These are phyloP conservation scores for Neelides sp. DNA, from an alignment of 1,140 invertebrate genomes.

Conservation along the genomic window DNA sequence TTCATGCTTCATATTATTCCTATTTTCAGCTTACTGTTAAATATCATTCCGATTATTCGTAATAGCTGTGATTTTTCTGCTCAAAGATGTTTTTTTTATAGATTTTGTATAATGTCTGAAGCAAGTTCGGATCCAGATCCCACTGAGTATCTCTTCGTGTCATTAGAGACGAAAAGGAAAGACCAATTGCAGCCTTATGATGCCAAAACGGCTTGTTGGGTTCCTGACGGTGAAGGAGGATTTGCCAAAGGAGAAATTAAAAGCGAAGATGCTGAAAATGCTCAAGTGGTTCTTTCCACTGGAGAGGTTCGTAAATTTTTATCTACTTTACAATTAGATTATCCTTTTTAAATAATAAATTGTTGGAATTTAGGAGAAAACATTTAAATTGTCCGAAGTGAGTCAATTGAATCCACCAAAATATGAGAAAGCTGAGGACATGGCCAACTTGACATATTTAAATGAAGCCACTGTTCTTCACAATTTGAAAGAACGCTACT, in stretches of 20 bases:
- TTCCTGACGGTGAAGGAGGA: conserved; percentile 48
- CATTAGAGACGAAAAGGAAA: conserved; percentile 36
- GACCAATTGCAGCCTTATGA: conserved; percentile 46
- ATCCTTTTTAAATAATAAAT: too few species aligned
- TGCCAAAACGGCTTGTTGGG: conserved; percentile 51
- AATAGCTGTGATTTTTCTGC: too few species aligned
- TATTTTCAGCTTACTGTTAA: too few species aligned
- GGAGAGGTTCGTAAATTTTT: too few species aligned
- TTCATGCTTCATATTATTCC: too few species aligned
- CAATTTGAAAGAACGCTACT: conserved; percentile 46
- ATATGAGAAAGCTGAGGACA: conserved; percentile 49
- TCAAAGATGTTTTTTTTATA: too few species aligned
- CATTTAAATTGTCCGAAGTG: conserved; percentile 41
- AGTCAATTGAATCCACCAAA: conserved; percentile 48
- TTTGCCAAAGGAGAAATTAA: conserved; percentile 48
- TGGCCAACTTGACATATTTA: conserved; percentile 52
- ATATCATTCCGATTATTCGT: too few species aligned
- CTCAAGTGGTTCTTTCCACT: conserved; percentile 42
- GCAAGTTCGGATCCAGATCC: conserved; percentile 10
- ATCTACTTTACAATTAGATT: too few species aligned
- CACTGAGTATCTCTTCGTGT: conserved; percentile 13
- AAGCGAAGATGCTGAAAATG: conserved; percentile 50
- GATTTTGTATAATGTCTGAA: too few species aligned
- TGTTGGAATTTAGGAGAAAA: conserved; percentile 30
- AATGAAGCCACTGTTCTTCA: conserved; percentile 50